These are phyloP conservation scores for Rhynchonema sp. DNA, from an alignment of 2,888 invertebrate genomes.

Conservation along the genomic window DNA sequence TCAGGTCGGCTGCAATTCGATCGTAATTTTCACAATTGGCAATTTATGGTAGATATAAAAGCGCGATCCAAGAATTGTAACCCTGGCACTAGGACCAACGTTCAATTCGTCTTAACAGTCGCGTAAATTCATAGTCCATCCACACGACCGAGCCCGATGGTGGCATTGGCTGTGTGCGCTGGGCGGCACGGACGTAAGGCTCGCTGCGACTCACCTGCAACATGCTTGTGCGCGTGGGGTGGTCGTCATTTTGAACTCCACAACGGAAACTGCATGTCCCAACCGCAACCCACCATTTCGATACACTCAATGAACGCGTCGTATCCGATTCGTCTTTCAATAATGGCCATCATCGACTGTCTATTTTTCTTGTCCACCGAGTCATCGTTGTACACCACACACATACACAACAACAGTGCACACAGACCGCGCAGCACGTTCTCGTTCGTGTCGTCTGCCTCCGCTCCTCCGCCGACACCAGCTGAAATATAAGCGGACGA, in stretches of 20 bases:
- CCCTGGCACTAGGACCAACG: slow-evolving; percentile 11
- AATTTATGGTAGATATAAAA: too few species aligned
- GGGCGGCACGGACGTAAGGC: slow-evolving; percentile 38
- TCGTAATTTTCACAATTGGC: too few species aligned
- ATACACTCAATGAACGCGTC: slow-evolving; percentile 70
- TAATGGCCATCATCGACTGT: slow-evolving; percentile 49
- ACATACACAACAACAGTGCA: slow-evolving; percentile 76
- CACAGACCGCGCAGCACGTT: slow-evolving; percentile 65
- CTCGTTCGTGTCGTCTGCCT: slow-evolving; percentile 51
- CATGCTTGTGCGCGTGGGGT: too few species aligned
- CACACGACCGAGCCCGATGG: slow-evolving; percentile 42
- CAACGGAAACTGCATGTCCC: slow-evolving; percentile 80
- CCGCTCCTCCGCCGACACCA: slow-evolving; percentile 51
- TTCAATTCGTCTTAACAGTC: slow-evolving; percentile 51
- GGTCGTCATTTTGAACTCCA: too few species aligned
- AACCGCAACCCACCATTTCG: slow-evolving; percentile 59
- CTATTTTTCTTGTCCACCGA: slow-evolving; percentile 48
- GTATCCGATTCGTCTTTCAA: slow-evolving; percentile 68
- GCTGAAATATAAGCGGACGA: too few species aligned
- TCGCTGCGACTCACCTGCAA: not conserved
- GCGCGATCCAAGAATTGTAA: not conserved
- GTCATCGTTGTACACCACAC: slow-evolving; percentile 70
- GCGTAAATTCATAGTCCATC: slow-evolving; percentile 84
- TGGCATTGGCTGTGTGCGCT: slow-evolving; percentile 74
- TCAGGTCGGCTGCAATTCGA: too few species aligned